Conservation (phyloP, 2,113 vertebrate species). For the Melanocharis versteri region DNA sequence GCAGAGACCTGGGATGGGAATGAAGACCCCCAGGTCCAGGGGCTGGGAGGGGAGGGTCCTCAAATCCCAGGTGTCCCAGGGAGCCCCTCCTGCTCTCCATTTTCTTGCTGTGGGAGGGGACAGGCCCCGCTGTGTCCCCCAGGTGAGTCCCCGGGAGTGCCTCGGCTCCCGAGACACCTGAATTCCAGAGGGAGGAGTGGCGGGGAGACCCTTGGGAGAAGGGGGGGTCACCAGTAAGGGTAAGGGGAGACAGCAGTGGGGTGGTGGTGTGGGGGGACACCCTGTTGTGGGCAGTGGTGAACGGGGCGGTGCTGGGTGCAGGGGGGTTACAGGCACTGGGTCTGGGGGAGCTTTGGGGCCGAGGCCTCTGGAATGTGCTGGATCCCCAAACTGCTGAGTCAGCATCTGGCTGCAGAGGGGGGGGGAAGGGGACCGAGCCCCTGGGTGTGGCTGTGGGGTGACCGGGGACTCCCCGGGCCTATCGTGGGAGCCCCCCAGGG, state of each 20-base stretch:
- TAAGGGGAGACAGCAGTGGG: no score
- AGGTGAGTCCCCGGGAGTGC: not conserved
- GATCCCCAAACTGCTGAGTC: not conserved
- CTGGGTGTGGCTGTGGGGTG: not conserved
- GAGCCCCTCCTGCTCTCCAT: not conserved
- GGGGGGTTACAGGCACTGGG: not conserved
- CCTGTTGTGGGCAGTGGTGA: not conserved
- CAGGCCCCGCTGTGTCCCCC: accelerated
- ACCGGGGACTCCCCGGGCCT: not conserved
- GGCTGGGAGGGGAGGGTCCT: not conserved
- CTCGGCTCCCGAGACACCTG: accelerated
- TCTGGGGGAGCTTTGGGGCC: not conserved
- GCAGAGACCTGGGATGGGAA: not conserved
- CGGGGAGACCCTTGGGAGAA: not conserved
- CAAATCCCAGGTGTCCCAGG: not conserved
- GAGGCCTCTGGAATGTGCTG: not conserved
- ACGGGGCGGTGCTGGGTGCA: not conserved
- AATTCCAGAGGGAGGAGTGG: not conserved
- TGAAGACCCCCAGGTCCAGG: not conserved
- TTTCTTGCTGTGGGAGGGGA: not conserved
- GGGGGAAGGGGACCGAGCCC: not conserved
- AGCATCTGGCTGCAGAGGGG: accelerated
- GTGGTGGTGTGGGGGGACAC: not conserved
- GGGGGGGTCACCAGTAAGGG: not conserved
- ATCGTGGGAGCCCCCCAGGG: no score